Conservation (phyloP, 2,888 invertebrate genomes). For the Bombylius discolor region DNA sequence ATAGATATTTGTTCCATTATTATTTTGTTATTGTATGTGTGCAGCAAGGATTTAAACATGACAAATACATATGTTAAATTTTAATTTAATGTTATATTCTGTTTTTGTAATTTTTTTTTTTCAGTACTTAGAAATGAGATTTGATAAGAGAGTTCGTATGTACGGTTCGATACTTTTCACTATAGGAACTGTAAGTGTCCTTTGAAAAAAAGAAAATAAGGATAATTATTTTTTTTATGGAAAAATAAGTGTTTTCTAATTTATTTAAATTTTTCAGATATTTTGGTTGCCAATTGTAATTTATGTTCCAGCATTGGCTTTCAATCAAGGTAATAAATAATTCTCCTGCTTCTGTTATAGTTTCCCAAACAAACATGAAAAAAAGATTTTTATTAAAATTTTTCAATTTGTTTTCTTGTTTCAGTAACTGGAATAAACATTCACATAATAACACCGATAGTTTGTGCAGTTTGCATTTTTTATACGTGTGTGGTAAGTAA, state of each 20-base stretch:
- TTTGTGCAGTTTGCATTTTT: conserved; percentile 67
- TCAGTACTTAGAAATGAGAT: conserved; percentile 59
- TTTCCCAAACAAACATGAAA: background rate
- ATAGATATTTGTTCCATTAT: no score
- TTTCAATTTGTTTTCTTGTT: conserved; percentile 8
- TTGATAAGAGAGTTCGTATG: conserved; percentile 52
- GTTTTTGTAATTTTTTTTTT: conserved; percentile 22
- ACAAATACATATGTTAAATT: no score
- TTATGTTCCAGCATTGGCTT: conserved; percentile 64
- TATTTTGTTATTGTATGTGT: no score
- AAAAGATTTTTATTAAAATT: background rate
- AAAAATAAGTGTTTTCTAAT: no score
- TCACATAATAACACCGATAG: conserved; percentile 66
- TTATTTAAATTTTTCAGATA: conserved; percentile 17
- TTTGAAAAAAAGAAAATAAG: background rate
- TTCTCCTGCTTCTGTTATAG: background rate
- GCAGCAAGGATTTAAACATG: no score
- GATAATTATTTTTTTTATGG: no score
- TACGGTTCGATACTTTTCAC: conserved; percentile 58
- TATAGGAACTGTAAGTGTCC: conserved; percentile 52
- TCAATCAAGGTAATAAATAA: conserved; percentile 54
- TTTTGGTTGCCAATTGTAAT: conserved; percentile 37
- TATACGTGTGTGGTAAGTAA: conserved; percentile 77
- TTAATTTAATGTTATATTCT: background rate
- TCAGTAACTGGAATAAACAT: conserved; percentile 53